These are phyloP conservation scores for Volucella inflata DNA, from an alignment of 2,888 invertebrate species.

Conservation along the genomic window DNA sequence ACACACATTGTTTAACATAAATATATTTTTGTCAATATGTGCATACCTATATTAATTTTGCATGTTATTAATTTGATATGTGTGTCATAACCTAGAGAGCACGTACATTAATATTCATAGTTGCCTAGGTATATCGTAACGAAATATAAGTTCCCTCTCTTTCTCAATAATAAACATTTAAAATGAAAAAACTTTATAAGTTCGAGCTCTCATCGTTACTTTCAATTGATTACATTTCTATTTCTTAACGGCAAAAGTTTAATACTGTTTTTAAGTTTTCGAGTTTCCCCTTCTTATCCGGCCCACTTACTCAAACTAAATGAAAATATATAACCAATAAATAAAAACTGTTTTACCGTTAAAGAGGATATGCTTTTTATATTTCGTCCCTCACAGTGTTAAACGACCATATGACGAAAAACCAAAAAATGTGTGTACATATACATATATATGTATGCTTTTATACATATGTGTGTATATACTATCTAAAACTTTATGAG, in stretches of 20 bases:
- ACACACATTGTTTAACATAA: no score
- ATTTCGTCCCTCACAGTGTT: conserved; percentile 35
- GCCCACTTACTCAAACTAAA: conserved; percentile 24
- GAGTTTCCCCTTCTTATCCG: neutral
- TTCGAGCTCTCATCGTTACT: conserved; percentile 44
- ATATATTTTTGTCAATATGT: no score
- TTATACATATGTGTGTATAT: no score
- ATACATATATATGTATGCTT: no score
- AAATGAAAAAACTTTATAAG: conserved; percentile 30
- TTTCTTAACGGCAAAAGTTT: conserved; percentile 38
- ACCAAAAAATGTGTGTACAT: conserved; percentile 26
- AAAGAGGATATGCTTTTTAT: conserved; percentile 25
- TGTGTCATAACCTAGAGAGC: no score
- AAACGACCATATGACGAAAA: conserved; percentile 69
- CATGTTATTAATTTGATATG: no score
- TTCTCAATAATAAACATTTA: neutral
- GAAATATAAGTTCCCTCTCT: no score
- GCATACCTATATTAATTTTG: no score
- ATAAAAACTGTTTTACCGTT: conserved; percentile 44
- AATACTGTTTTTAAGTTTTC: conserved; percentile 45
- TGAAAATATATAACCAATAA: conserved; percentile 64
- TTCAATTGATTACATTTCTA: conserved; percentile 50
- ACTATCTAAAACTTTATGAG: conserved; percentile 68
- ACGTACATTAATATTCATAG: no score
- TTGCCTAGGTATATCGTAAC: no score